Evolutionary conservation across 2,888 invertebrate genomes (phyloP).

Genomic region (Miltochrista miniata): DNA sequence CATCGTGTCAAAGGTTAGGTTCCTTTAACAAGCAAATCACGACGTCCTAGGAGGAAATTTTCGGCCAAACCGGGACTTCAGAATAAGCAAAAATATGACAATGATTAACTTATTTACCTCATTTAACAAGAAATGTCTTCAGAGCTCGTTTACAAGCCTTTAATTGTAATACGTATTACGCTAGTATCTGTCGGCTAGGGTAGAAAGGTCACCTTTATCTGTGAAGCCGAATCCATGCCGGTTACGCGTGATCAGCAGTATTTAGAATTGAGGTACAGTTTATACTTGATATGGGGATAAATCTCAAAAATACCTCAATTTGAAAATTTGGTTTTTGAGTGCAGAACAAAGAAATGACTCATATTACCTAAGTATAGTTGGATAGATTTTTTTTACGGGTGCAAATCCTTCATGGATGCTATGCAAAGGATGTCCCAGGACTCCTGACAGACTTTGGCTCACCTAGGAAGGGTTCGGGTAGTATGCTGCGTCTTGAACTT

Average conservation of each 20-base stretch:
- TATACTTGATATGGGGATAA: not conserved
- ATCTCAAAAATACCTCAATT: not conserved
- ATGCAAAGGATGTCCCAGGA: no score
- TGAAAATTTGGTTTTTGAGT: no score
- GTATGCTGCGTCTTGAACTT: no score
- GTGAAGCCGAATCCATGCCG: constrained; percentile 8
- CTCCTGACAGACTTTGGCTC: no score
- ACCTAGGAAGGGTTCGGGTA: no score
- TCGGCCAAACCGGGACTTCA: not conserved
- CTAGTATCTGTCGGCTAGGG: constrained; percentile 8
- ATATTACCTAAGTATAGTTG: no score
- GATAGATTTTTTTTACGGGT: no score
- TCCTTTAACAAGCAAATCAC: no score
- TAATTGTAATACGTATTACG: constrained; percentile 1
- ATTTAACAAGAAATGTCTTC: not conserved
- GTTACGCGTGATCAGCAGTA: constrained; percentile 13
- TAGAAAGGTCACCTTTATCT: constrained; percentile 19
- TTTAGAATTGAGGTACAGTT: constrained; percentile 8
- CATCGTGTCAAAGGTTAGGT: no score
- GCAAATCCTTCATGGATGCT: no score
- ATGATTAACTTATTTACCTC: not conserved
- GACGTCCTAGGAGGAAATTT: no score
- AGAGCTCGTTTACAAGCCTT: not conserved
- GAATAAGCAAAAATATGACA: not conserved
- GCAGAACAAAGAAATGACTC: no score